Evolutionary conservation across 2,797 vertebrate species (phyloP).

Genomic region (Macrochelys suwanniensis): DNA sequence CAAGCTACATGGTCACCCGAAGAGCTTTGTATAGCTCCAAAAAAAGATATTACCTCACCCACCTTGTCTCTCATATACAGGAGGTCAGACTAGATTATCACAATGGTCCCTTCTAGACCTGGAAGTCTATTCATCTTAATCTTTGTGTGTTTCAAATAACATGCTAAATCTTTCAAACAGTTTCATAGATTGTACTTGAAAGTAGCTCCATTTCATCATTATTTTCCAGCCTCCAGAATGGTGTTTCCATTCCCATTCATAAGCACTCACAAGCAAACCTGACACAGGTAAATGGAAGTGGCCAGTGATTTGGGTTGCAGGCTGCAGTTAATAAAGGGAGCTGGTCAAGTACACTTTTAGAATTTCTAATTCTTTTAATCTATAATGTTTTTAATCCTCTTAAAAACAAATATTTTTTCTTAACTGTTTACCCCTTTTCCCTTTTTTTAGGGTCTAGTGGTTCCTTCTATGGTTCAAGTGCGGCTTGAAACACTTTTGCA

Average conservation of each 20-base stretch:
- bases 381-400: background rate
- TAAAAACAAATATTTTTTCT: background rate
- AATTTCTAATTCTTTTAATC: background rate
- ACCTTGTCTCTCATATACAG: no score
- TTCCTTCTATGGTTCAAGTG: background rate
- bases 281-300: background rate
- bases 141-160: accelerated
- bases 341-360: background rate
- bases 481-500: background rate
- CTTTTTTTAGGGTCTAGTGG: background rate
- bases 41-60: no score
- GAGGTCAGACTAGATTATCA: no score
- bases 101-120: no score
- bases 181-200: background rate
- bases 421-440: background rate
- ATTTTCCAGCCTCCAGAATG: background rate
- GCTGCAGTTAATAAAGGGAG: background rate
- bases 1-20: no score
- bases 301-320: background rate
- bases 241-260: background rate
- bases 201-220: background rate
- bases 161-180: background rate
- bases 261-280: background rate
- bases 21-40: no score
- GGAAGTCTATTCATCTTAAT: no score